Evolutionary conservation across 2,888 invertebrate species (phyloP), one percentile per base, ranked within the genome.

Genomic region (Cremastinae sp.): DNA sequence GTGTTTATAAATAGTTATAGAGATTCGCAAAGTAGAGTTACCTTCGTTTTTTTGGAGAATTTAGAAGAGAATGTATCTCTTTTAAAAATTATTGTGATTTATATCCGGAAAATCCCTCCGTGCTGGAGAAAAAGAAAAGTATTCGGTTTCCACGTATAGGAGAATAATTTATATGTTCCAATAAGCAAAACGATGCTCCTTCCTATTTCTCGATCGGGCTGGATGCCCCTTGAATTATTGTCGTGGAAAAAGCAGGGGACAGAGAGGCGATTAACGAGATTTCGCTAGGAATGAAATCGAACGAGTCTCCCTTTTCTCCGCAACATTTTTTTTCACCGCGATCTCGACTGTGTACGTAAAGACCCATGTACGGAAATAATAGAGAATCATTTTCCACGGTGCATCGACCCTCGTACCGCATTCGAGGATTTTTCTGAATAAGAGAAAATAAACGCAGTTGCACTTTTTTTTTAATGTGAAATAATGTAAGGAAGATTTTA

Each of bases 201-300:
- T 36, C 9, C 16, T 64, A 16, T 18, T 38, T 22, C 7, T 36
- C 51, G 49, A 51, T 51, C 64, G 49, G 18, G 16, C n/a, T n/a
- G 14, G 38, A 45, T 12, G 34, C 16, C 22, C 45, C 49, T 47
- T 62, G 70, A 71, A 45, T 62, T 71, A 70, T 53, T 64, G n/a
- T 14, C 9, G 0, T 16, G 20, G 49, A n/a, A n/a, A n/a, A n/a
- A n/a, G n/a, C n/a, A n/a, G n/a, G n/a, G n/a, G n/a, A n/a, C n/a
- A n/a, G 9, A 38, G 58, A 12, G 28, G 58, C 62, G 72, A 72
- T 72, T 72, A 64, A 64, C 56, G 71, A 62, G 49, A 64, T 72
- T 58, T 49, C 9, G 36, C 49, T 65, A 49, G 3, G 41, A 64
- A 38, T 43, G 56, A 72, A 65, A 47, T 49, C 20, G 22, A 62